Base-by-base conservation (phyloP, 2,113 vertebrate genomes). In the Glaucomys volans region DNA sequence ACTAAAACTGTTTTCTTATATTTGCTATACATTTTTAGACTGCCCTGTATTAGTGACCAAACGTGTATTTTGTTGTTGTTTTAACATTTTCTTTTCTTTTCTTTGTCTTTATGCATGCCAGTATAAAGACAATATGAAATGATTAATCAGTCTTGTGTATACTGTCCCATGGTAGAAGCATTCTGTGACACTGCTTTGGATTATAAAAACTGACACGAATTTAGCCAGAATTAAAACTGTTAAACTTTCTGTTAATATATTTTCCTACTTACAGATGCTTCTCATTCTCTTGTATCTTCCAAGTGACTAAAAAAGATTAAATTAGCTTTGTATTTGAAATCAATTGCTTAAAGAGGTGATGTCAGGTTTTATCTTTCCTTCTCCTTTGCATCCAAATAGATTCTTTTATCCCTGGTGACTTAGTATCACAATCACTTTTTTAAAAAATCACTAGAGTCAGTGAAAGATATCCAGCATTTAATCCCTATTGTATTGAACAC, bases 251-350 rank as follows among this genome's bases (percentile, higher is more conserved):
- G 32, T 69, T 94, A 89, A 86, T 95, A 79, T 62, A 30, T 88
- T 69, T 98, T 96, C 94, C 96, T 84, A 94, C 37, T 93, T 86
- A 86, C 72, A 83, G 22, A n/a, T 97, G 92, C 79, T 59, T 20
- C 3, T 96, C 16, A 92, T n/a, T 94, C 82, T 96, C 93, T 92
- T 42, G 71, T 84, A 50, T 90, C 96, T 93, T 74, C 77, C 94
- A 88, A 94, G 80, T 97, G 87, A 7, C 77, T 97, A 69, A 96
- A 92, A 96, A 92, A 90, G 94, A 95, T 66, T 64, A 91, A 92
- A 97, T 97, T 94, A 94, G 24, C 84, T 96, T 97, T 94, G 12
- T 96, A 47, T 98, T 97, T 96, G 72, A 96, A 98, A 92, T 97
- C 79, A 75, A 0, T 90, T 97, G 22, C 93, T 94, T 96, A 93